Evolutionary conservation across 2,797 vertebrate genomes (phyloP).

Genomic region (Molossus alvarezi): DNA sequence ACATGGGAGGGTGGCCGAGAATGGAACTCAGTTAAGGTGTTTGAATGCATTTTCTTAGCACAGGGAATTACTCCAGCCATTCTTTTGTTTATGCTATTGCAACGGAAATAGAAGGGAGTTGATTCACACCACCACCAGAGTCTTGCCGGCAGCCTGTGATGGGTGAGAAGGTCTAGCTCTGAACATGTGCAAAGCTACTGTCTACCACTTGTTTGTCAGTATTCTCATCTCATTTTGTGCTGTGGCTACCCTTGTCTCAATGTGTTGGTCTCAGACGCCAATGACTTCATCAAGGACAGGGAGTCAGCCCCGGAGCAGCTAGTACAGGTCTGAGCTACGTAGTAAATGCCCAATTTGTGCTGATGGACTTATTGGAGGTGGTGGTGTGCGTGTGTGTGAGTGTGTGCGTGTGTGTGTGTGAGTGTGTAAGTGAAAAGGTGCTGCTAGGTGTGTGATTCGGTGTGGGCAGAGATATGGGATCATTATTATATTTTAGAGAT

Average conservation of each 20-base stretch:
- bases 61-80: not conserved
- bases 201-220: not conserved
- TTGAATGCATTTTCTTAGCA: not conserved
- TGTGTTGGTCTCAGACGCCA: not conserved
- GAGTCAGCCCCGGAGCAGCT: not conserved
- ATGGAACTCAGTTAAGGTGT: too few species aligned
- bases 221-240: not conserved
- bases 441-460: not conserved
- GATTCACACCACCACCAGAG: not conserved
- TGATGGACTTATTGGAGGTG: not conserved
- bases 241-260: not conserved
- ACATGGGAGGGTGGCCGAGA: too few species aligned
- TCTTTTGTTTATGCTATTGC: not conserved
- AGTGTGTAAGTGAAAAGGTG: not conserved
- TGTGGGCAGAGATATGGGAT: not conserved
- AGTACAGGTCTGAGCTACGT: rapidly evolving
- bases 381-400: not conserved
- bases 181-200: not conserved
- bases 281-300: not conserved
- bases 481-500: not conserved
- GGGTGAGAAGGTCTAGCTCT: not conserved
- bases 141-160: not conserved
- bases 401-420: not conserved
- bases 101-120: not conserved
- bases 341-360: not conserved